Evolutionary conservation across 2,888 invertebrate species (phyloP), one percentile per base, ranked within the genome.

Genomic region (Deilephila elpenor): DNA sequence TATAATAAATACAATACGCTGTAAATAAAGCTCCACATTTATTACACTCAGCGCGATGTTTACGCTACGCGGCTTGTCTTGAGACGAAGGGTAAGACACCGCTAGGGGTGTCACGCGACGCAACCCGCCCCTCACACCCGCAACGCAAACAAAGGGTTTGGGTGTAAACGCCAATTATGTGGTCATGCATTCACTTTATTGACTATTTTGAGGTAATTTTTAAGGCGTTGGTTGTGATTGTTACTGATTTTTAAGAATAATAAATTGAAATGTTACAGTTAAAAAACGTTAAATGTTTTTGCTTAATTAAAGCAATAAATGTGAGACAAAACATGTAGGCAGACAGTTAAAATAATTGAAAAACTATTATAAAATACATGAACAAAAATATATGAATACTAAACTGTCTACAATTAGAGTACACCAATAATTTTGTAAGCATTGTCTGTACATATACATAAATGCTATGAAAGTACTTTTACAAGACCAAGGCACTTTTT

Each of bases 61-160:
- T 90, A 87, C 85, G 82, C 78, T 86, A 77, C 80, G 90, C 51
- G 67, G 20, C 67, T 20, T 51, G 67, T 91, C 91, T 91, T 90
- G 86, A 90, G 88, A 84, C 82, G 44, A 20, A 85, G 86, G 90
- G 91, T 87, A 90, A 92, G 91, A 89, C 86, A 79, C 80, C 75
- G 71, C 29, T 80, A 91, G 90, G 91, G 92, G 74, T 90, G 88
- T 87, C 90, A 84, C 89, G 86, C 86, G 78, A 89, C 78, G 80
- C 80, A 78, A 77, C 79, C 84, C 78, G 78, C 81, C 76, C 80
- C 73, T 80, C 76, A 76, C 78, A 78, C 86, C 87, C 86, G 87
- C 86, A 83, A 87, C 73, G 75, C 74, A 78, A 80, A 81, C 75
- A 67, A 71, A 72, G 78, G 79, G 80, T n/a, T n/a, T n/a, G n/a